phyloP scores from a whole-genome alignment of 2,797 vertebrate genomes.

The Channa striata region DNA sequence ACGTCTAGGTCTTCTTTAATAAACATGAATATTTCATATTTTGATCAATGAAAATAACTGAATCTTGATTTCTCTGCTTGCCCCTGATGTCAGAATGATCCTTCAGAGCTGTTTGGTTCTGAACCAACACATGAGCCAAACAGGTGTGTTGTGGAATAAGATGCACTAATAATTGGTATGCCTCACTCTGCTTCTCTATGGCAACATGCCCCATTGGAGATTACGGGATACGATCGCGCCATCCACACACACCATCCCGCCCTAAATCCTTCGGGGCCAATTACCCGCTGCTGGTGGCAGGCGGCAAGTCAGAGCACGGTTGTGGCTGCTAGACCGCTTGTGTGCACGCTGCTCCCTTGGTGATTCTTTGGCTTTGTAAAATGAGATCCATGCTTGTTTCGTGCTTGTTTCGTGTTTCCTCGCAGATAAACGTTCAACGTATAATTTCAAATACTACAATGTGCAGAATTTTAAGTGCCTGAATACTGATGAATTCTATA shows the following conservation, averaged over 20 bases:
- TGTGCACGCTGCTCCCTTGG: conserved; percentile 64
- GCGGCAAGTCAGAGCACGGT: conserved; percentile 85
- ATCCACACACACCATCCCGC: conserved; percentile 66
- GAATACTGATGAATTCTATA: background rate
- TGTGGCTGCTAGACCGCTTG: conserved; percentile 75
- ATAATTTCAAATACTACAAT: background rate
- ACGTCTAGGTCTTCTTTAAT: too few relatives aligned
- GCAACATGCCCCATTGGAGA: conserved; percentile 82
- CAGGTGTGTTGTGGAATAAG: conserved; percentile 82
- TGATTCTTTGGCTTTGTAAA: conserved; percentile 56
- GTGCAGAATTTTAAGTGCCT: background rate
- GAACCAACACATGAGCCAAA: conserved; percentile 60
- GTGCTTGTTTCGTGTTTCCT: conserved; percentile 20
- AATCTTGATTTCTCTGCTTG: conserved; percentile 7
- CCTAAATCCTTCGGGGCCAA: conserved; percentile 81
- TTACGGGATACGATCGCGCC: conserved; percentile 71
- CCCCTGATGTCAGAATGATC: conserved; percentile 28
- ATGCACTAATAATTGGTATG: conserved; percentile 82
- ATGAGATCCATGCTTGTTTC: too few relatives aligned
- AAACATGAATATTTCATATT: background rate
- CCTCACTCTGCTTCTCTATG: conserved; percentile 78
- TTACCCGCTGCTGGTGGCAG: conserved; percentile 81
- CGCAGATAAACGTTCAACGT: background rate
- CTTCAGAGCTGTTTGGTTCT: conserved; percentile 44
- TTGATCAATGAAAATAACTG: conserved; percentile 1